Evolutionary conservation across 2,888 invertebrate species (phyloP).

Genomic region (Hirudinaria manillensis): DNA sequence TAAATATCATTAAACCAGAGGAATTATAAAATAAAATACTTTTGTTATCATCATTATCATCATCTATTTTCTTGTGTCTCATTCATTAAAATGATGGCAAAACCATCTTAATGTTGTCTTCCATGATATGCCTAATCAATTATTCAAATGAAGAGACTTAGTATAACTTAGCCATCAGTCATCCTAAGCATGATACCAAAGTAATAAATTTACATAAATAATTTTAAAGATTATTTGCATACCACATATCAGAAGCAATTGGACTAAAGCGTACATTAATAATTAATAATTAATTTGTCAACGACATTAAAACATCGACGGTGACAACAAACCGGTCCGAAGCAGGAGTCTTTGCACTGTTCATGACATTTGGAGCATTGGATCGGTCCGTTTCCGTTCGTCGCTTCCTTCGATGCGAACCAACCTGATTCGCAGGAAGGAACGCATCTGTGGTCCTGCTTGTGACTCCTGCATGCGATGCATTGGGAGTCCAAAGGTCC

Average conservation of each 20-base stretch:
- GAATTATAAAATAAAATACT: neutral
- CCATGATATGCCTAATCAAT: too few relatives aligned
- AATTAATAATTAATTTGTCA: too few relatives aligned
- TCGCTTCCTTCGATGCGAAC: neutral
- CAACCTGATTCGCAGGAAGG: neutral
- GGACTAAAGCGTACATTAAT: too few relatives aligned
- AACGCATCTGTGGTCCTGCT: neutral
- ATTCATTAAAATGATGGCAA: neutral
- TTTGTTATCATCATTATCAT: neutral
- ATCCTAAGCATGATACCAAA: too few relatives aligned
- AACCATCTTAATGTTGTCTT: too few relatives aligned
- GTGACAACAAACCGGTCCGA: neutral
- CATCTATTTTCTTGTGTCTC: neutral
- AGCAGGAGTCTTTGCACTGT: neutral
- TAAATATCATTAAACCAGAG: neutral
- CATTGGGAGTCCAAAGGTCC: conserved; percentile 7
- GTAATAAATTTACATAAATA: too few relatives aligned
- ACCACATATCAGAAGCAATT: too few relatives aligned
- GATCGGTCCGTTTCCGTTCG: neutral
- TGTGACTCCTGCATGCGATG: neutral
- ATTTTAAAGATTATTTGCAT: too few relatives aligned
- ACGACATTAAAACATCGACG: too few relatives aligned
- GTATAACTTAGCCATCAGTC: too few relatives aligned
- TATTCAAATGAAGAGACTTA: too few relatives aligned
- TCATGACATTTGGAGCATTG: neutral